phyloP scores from a whole-genome alignment of 2,113 vertebrate genomes.

The Furnarius figulus region DNA sequence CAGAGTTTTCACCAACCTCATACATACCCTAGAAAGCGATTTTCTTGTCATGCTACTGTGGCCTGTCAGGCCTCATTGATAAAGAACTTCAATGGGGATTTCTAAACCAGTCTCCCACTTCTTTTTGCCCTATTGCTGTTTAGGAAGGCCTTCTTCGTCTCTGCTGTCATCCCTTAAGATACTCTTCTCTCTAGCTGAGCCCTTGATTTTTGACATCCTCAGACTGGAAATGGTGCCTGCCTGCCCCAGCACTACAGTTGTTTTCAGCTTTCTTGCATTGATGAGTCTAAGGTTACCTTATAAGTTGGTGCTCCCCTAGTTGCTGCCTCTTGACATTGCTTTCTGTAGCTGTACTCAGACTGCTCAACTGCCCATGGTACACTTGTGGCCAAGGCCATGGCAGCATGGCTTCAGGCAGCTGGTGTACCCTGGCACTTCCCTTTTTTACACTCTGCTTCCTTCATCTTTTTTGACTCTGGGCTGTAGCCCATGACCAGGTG shows the following conservation, averaged over 20 bases:
- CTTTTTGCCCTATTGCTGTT: not conserved
- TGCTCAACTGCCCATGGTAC: not conserved
- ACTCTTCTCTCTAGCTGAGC: not conserved
- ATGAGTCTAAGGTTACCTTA: not conserved
- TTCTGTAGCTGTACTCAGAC: not conserved
- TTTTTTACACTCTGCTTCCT: not conserved
- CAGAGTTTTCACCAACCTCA: not conserved
- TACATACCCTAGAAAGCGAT: not conserved
- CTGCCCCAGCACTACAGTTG: not conserved
- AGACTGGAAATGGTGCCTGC: not conserved
- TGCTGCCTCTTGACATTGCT: not conserved
- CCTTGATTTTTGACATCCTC: not conserved
- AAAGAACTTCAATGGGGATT: not conserved
- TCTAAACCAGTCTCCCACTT: not conserved
- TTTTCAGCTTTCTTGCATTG: not conserved
- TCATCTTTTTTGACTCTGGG: not conserved
- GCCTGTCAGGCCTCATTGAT: not conserved
- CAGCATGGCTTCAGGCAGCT: rapidly evolving
- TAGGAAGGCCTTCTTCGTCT: not conserved
- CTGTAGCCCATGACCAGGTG: not conserved
- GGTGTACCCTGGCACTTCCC: not conserved
- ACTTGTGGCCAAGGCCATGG: not conserved
- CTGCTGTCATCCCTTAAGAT: not conserved
- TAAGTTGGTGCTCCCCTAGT: not conserved
- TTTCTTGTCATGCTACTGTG: not conserved